Evolutionary conservation across 2,113 vertebrate genomes (phyloP).

Genomic region (Pseudorectes ferrugineus): DNA sequence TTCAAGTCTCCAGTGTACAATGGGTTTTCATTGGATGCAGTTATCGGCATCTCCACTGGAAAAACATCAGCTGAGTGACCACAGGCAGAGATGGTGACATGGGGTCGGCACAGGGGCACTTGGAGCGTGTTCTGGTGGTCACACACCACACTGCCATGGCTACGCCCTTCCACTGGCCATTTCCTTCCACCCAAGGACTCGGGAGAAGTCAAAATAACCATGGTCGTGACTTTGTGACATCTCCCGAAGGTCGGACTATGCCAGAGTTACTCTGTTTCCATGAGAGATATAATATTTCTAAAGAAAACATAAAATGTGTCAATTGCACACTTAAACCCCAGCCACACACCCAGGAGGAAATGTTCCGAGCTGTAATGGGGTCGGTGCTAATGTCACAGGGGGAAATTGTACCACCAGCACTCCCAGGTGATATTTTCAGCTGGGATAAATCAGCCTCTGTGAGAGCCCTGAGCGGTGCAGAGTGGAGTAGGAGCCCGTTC

Average conservation of each 20-base stretch:
- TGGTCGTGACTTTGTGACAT: fast-evolving
- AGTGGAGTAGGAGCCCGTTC: neutral
- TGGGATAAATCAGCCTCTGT: neutral
- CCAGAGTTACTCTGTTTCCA: fast-evolving
- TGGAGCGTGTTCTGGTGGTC: neutral
- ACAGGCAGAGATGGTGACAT: neutral
- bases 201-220: neutral
- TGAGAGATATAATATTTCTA: neutral
- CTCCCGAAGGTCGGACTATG: fast-evolving
- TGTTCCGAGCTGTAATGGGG: neutral
- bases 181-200: neutral
- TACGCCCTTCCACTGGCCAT: neutral
- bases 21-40: neutral
- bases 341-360: neutral
- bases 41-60: neutral
- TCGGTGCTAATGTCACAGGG: neutral
- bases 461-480: fast-evolving
- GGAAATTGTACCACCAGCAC: neutral
- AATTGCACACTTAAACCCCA: neutral
- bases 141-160: neutral
- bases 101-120: neutral
- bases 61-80: neutral
- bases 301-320: neutral
- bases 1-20: neutral
- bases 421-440: neutral